Percentiles rank a stretch among this genome's conserved stretches.
Evolutionary conservation across 2,113 vertebrate species (phyloP).

Genomic region (Salvelinus fontinalis): DNA sequence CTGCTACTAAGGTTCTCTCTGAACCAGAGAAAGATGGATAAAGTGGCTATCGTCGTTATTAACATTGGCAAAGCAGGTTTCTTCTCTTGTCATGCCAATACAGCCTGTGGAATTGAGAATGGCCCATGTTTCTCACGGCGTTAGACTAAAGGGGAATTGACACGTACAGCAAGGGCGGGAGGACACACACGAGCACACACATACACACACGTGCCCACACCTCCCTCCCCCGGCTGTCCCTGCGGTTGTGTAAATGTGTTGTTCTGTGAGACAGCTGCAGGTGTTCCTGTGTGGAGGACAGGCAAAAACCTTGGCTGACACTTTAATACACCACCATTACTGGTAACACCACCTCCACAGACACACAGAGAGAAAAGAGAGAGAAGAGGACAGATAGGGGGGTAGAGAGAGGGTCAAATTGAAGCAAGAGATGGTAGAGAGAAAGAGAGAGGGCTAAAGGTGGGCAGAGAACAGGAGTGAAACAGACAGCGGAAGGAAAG

Average conservation of each 20-base stretch:
- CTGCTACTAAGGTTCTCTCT: conserved; percentile 20
- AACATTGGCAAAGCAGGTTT: conserved; percentile 21
- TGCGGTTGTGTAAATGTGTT: conserved; percentile 10
- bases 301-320: conserved; percentile 38
- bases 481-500: neutral
- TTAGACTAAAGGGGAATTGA: neutral
- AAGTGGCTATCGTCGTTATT: conserved; percentile 22
- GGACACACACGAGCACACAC: too few species aligned
- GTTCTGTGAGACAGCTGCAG: neutral
- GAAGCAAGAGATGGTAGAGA: neutral
- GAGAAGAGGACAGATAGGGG: neutral
- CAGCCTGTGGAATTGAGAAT: neutral
- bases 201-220: too few species aligned
- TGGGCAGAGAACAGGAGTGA: neutral
- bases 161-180: too few species aligned
- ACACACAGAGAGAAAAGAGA: neutral
- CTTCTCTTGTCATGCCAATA: conserved; percentile 17
- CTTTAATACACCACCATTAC: conserved; percentile 39
- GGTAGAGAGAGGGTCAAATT: neutral
- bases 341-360: neutral
- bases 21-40: conserved; percentile 15
- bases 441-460: neutral
- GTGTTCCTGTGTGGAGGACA: conserved; percentile 19
- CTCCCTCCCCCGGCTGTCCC: too few species aligned
- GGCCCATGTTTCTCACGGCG: neutral